Evolutionary conservation across 2,888 invertebrate genomes (phyloP).

Genomic region (Rhogogaster chlorosoma): DNA sequence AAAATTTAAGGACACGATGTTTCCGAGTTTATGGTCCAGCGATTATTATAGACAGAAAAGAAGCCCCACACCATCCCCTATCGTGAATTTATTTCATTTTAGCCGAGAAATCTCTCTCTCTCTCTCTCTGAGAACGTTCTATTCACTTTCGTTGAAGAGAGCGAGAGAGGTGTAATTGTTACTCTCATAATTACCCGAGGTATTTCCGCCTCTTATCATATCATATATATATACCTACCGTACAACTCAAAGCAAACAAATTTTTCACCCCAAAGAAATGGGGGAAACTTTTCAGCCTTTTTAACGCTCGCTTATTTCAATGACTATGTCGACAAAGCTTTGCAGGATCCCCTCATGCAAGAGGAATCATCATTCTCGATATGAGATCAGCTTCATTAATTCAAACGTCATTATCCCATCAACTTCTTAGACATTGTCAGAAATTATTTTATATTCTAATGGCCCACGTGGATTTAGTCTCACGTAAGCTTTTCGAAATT

Average conservation of each 20-base stretch:
- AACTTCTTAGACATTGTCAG: too few species aligned
- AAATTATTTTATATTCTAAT: too few species aligned
- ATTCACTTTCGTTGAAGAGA: neutral
- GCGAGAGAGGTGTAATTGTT: slow-evolving; percentile 1
- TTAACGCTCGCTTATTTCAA: neutral
- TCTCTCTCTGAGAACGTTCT: neutral
- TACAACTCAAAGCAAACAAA: slow-evolving; percentile 25
- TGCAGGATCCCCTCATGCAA: neutral
- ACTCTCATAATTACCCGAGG: slow-evolving; percentile 11
- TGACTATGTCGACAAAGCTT: neutral
- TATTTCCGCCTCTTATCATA: slow-evolving; percentile 2
- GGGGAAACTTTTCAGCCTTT: neutral
- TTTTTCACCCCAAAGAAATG: neutral
- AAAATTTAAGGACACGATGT: neutral
- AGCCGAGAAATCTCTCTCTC: neutral
- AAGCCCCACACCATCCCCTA: neutral
- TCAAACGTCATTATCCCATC: neutral
- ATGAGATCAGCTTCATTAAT: neutral
- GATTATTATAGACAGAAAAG: slow-evolving; percentile 4
- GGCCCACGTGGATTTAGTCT: too few species aligned
- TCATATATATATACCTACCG: neutral
- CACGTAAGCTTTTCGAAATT: too few species aligned
- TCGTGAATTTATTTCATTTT: slow-evolving; percentile 3
- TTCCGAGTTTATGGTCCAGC: neutral
- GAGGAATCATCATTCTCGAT: neutral